Base-by-base conservation (phyloP, 2,797 vertebrate species). In the Furcifer pardalis region DNA sequence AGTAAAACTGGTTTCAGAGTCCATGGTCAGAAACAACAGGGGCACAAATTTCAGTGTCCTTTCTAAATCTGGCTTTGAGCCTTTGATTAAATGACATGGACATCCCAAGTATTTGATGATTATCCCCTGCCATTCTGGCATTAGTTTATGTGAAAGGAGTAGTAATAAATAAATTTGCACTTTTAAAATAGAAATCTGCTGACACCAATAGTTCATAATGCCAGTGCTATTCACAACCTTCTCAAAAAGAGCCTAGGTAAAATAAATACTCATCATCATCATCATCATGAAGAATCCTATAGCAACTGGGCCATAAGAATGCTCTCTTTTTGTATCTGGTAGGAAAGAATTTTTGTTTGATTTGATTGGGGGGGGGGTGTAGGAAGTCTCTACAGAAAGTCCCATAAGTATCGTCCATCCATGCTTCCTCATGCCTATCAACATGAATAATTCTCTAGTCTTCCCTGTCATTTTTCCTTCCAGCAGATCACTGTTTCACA, bases 381-480 rank as follows among this genome's bases (percentile, higher is more conserved):
- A 3, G 62, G 15, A 82, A 75, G n/a, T 88, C 85, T 87, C 62
- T 0, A 2, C 76, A 85, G 1, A 90, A 85, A 89, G 1, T 63
- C 0, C 17, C 10, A 3, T 37, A 88, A 30, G 7, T 40, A 85
- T 8, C 65, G 1, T 44, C 56, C 7, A 44, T 72, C 84, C 88
- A 75, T 88, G 80, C 21, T 88, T 89, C 91, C 87, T 90, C 88
- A 88, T 2, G 84, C 82, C 85, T 86, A 86, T 84, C 84, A 84
- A 92, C 90, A 85, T 56, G 82, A 76, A 68, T 27, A n/a, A 81
- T 8, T 81, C 87, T 68, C 77, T 32, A 7, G 86, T 40, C 86
- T 88, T 77, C 42, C 0, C 1, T 40, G 79, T 0, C 83, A 68
- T n/a, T 81, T 81, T 23, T 79, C 0, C 76, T 49, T 76, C 88